A percentile compares a stretch with the other conserved stretches of the same genome.
Evolutionary conservation across 2,113 vertebrate genomes (phyloP).

Genomic region (Pyrgilauda ruficollis): DNA sequence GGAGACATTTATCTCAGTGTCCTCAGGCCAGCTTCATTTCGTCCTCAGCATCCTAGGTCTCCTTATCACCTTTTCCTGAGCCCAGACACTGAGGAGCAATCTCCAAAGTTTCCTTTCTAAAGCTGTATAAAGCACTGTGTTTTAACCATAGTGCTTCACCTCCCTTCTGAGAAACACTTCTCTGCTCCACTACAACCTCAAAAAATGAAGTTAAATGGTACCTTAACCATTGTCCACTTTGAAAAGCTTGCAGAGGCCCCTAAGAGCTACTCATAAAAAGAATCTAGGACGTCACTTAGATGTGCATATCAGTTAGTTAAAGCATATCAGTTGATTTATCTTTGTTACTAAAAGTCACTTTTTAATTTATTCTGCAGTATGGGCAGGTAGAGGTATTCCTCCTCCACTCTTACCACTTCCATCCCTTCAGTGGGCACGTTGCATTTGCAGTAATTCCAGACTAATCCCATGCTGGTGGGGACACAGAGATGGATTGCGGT

Average conservation of each 20-base stretch:
- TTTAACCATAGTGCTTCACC: not conserved
- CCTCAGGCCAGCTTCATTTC: not conserved
- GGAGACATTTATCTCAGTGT: not conserved
- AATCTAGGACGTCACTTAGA: not conserved
- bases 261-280: not conserved
- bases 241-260: not conserved
- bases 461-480: no score
- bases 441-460: not conserved
- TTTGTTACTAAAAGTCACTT: not conserved
- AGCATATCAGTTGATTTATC: not conserved
- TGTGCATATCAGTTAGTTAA: not conserved
- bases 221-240: fast-evolving
- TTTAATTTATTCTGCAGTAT: not conserved
- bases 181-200: not conserved
- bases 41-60: not conserved
- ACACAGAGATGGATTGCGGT: fast-evolving
- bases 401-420: not conserved
- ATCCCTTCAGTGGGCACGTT: not conserved
- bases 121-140: not conserved
- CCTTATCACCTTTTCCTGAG: not conserved
- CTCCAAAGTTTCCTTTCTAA: not conserved
- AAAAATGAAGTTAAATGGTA: not conserved
- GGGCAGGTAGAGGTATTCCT: not conserved
- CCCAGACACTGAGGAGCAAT: not conserved
- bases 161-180: not conserved